A percentile compares a stretch with the other conserved stretches of the same genome.
Evolutionary conservation across 2,797 vertebrate species (phyloP).

Genomic region (Chrosomus eos): DNA sequence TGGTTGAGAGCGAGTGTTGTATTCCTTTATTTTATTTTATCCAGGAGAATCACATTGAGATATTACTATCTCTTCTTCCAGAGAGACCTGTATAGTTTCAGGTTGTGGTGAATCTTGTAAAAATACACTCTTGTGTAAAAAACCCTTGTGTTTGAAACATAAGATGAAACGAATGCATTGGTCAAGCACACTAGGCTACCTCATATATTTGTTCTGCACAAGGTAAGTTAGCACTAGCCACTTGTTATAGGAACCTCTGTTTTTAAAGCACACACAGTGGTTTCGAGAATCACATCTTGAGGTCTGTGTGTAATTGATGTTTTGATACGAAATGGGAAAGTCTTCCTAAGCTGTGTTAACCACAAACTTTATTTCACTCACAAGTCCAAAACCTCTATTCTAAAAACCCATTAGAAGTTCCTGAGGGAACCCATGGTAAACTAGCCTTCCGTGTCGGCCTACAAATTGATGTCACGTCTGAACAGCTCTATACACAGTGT

Average conservation of each 20-base stretch:
- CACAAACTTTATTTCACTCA: constrained; percentile 22
- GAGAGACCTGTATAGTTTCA: too few relatives aligned
- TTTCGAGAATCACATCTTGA: not conserved
- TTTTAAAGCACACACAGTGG: not conserved
- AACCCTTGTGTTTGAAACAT: not conserved
- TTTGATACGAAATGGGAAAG: not conserved
- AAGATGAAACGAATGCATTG: not conserved
- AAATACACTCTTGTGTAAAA: not conserved
- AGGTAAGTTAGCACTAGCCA: not conserved
- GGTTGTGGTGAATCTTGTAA: too few relatives aligned
- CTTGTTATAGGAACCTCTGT: not conserved
- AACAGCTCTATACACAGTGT: not conserved
- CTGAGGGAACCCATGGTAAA: not conserved
- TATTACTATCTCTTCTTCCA: too few relatives aligned
- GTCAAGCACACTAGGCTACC: not conserved
- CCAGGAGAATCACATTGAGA: too few relatives aligned
- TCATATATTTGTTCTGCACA: not conserved
- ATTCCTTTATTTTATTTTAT: too few relatives aligned
- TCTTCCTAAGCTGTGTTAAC: not conserved
- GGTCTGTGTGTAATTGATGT: constrained; percentile 6
- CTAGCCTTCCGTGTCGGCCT: not conserved
- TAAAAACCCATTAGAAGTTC: constrained; percentile 28
- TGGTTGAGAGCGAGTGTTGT: too few relatives aligned
- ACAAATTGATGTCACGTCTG: not conserved
- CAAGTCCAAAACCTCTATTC: constrained; percentile 18